Percentiles rank a stretch among this genome's conserved stretches.
These are phyloP conservation scores for Tetramorium bicarinatum DNA, from an alignment of 2,888 invertebrate genomes.

Conservation along the genomic window DNA sequence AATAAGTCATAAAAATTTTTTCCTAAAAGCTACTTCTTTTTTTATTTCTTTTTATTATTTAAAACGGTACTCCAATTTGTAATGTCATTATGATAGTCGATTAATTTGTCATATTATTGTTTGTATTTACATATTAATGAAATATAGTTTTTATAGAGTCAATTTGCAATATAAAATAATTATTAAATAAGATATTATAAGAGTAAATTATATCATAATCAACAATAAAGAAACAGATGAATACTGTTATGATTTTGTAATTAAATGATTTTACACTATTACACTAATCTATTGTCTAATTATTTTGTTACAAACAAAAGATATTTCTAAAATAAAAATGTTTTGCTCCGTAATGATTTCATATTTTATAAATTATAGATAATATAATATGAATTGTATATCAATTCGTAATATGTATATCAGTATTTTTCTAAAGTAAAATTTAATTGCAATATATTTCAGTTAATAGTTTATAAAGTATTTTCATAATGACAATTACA, in stretches of 20 bases:
- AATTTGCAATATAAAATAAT: background rate
- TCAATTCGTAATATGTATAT: background rate
- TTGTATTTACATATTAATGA: background rate
- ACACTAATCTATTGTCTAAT: background rate
- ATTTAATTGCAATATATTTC: background rate
- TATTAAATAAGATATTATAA: constrained; percentile 6
- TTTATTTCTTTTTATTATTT: background rate
- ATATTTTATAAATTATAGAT: background rate
- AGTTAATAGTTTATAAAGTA: background rate
- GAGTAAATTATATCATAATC: background rate
- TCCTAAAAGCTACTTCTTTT: background rate
- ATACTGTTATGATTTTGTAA: background rate
- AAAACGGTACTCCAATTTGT: background rate
- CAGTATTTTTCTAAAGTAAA: background rate
- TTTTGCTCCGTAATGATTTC: background rate
- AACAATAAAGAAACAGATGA: background rate
- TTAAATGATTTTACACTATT: background rate
- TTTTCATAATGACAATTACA: background rate
- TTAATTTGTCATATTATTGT: background rate
- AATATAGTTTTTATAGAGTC: background rate
- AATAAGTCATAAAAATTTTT: background rate
- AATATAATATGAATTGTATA: background rate
- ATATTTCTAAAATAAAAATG: background rate
- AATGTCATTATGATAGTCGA: background rate
- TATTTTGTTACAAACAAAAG: background rate